Percentiles rank a stretch among this genome's conserved stretches.
These are phyloP conservation scores for Eupithecia abbreviata DNA, from an alignment of 2,888 invertebrate species.

Conservation along the genomic window DNA sequence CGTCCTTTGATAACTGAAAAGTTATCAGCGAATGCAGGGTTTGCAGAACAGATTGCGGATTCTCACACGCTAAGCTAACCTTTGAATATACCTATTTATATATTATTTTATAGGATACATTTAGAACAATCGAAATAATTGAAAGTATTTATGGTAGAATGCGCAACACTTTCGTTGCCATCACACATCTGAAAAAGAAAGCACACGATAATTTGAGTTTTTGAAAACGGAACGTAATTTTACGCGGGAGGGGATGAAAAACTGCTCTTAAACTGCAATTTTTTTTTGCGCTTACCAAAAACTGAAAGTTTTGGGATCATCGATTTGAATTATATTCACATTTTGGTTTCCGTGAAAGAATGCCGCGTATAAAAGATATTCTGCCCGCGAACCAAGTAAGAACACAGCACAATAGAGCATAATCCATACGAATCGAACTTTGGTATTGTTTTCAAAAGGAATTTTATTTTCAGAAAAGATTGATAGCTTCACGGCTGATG, in stretches of 20 bases:
- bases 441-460: neutral
- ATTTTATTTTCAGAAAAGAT: constrained; percentile 50
- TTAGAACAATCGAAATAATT: neutral
- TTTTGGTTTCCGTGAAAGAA: constrained; percentile 5
- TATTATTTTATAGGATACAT: neutral
- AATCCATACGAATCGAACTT: neutral
- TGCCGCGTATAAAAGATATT: constrained; percentile 17
- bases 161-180: neutral
- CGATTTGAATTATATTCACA: neutral
- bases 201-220: neutral
- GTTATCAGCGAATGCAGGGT: constrained; percentile 54
- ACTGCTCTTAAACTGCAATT: neutral
- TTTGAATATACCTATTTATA: neutral
- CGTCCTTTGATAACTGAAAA: constrained; percentile 56
- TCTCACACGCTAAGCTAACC: neutral
- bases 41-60: constrained; percentile 35
- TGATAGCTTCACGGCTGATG: constrained; percentile 58
- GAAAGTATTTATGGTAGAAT: neutral
- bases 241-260: neutral
- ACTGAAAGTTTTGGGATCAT: neutral
- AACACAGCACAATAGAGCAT: neutral
- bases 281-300: neutral
- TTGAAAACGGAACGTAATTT: constrained; percentile 17
- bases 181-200: constrained; percentile 7
- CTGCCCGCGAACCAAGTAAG: constrained; percentile 25